phyloP scores from a whole-genome alignment of 1,140 invertebrate genomes.

The Ceratina calcarata region DNA sequence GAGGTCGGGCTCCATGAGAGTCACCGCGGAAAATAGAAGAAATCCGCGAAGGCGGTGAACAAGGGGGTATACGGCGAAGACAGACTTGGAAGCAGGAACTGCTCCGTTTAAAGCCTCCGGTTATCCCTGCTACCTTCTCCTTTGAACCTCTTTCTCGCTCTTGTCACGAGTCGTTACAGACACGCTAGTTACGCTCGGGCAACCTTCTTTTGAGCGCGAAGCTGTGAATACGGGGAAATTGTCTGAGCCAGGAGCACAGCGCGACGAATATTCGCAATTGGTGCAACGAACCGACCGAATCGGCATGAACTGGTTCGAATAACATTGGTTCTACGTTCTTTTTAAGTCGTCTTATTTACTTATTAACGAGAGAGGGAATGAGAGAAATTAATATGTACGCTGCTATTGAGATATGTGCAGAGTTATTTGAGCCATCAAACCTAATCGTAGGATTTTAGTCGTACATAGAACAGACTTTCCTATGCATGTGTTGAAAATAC shows the following conservation, averaged over 20 bases:
- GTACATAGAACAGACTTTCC: no score
- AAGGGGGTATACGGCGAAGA: not conserved
- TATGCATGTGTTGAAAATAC: no score
- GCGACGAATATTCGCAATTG: slow-evolving; percentile 38
- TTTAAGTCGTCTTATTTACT: not conserved
- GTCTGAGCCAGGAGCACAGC: slow-evolving; percentile 6
- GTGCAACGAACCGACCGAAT: slow-evolving; percentile 7
- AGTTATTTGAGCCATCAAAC: no score
- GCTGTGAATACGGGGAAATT: slow-evolving; percentile 40
- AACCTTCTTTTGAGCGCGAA: slow-evolving; percentile 23
- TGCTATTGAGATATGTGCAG: no score
- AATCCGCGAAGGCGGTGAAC: not conserved
- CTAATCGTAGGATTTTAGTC: no score
- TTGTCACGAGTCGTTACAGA: slow-evolving; percentile 52
- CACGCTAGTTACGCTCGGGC: slow-evolving; percentile 38
- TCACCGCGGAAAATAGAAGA: slow-evolving; percentile 38
- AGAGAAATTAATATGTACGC: no score
- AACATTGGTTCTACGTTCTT: not conserved
- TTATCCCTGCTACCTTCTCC: slow-evolving; percentile 47
- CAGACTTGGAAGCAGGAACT: slow-evolving; percentile 38
- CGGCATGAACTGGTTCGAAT: not conserved
- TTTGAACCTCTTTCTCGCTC: slow-evolving; percentile 53
- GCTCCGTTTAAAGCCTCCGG: slow-evolving; percentile 45
- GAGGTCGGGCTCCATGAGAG: slow-evolving; percentile 7
- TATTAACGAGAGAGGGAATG: no score